Conservation (phyloP, 1,140 invertebrate genomes). For the Linepithema humile region DNA sequence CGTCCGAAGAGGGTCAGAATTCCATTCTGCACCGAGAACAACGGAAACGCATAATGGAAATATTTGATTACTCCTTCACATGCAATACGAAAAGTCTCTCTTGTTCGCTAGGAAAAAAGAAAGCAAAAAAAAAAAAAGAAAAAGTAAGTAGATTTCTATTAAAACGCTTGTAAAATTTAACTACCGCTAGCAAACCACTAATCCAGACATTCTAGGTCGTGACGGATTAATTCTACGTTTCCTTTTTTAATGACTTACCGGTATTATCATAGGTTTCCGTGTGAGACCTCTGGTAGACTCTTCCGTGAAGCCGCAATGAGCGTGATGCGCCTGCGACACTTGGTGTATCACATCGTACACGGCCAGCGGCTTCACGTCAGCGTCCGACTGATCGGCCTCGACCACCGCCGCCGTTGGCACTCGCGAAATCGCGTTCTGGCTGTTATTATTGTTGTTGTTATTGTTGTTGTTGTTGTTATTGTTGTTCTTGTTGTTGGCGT, state of each 20-base stretch:
- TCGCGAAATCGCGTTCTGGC: conserved; percentile 75
- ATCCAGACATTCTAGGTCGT: background rate
- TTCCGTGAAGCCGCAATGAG: conserved; percentile 95
- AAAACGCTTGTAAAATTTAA: background rate
- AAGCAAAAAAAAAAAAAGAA: no score
- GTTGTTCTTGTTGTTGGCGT: conserved; percentile 68
- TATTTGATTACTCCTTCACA: background rate
- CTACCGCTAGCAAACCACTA: background rate
- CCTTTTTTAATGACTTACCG: conserved; percentile 82
- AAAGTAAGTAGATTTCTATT: background rate
- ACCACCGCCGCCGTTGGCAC: conserved; percentile 79
- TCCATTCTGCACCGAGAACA: background rate
- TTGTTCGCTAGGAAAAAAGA: no score
- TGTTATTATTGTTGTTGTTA: conserved; percentile 72
- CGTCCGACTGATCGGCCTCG: conserved; percentile 83
- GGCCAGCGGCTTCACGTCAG: conserved; percentile 86
- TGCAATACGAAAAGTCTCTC: background rate
- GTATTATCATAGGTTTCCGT: conserved; percentile 90
- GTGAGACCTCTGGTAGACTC: conserved; percentile 90
- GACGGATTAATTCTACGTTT: background rate
- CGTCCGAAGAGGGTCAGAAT: no score
- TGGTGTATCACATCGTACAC: conserved; percentile 94
- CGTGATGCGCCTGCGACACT: conserved; percentile 95
- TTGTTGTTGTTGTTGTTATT: conserved; percentile 72
- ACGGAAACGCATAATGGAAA: background rate